Evolutionary conservation across 2,113 vertebrate genomes (phyloP).

Genomic region (Pristiophorus japonicus): DNA sequence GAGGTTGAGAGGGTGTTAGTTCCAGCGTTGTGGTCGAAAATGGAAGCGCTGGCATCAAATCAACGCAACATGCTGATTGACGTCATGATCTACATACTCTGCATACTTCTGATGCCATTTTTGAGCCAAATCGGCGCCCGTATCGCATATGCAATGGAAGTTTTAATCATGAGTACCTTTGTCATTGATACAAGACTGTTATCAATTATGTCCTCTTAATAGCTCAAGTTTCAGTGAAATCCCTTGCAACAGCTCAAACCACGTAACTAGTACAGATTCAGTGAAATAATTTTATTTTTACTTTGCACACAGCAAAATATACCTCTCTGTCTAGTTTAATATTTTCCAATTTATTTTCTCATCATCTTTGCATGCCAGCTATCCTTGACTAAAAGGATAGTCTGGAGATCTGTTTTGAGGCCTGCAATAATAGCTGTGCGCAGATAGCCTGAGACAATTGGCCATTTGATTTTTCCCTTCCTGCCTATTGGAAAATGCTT

Average conservation of each 20-base stretch:
- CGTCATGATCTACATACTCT: no score
- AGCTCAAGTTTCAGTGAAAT: background rate
- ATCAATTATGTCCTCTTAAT: no score
- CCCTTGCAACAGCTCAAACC: background rate
- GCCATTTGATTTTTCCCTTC: background rate
- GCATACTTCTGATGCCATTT: no score
- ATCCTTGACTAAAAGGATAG: background rate
- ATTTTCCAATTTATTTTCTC: background rate
- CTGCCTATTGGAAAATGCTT: background rate
- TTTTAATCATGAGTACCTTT: no score
- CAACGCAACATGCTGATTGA: no score
- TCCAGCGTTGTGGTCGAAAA: no score
- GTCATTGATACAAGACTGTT: no score
- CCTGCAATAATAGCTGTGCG: background rate
- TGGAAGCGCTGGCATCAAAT: no score
- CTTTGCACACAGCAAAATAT: background rate
- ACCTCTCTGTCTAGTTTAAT: background rate
- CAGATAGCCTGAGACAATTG: background rate
- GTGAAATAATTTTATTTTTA: background rate
- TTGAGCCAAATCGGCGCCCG: no score
- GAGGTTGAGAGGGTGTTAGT: no score
- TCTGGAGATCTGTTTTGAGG: background rate
- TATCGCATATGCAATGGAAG: no score
- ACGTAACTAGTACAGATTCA: background rate
- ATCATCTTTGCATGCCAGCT: no score